Percentiles rank a stretch among this genome's conserved stretches.
phyloP scores from a whole-genome alignment of 2,113 vertebrate species.

The mouse (Mus musculus) region DNA sequence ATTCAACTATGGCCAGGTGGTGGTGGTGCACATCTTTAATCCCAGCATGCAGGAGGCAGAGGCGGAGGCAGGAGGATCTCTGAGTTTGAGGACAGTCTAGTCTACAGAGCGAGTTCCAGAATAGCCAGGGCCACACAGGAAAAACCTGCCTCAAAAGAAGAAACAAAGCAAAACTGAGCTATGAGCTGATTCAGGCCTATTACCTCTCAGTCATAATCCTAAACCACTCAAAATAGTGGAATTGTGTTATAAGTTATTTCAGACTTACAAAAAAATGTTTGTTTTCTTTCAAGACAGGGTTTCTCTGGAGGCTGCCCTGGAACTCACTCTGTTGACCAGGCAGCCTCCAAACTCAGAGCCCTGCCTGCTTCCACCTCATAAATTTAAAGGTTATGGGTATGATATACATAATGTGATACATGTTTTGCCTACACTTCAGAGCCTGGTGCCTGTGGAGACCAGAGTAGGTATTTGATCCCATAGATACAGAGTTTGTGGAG shows the following conservation, averaged over 20 bases:
- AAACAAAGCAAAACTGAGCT: not conserved
- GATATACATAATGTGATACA: too few species aligned
- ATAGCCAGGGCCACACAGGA: not conserved
- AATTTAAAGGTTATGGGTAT: not conserved
- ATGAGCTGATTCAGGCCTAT: not conserved
- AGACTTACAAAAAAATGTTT: not conserved
- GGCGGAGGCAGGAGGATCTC: not conserved
- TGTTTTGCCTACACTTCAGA: not conserved
- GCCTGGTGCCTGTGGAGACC: too few species aligned
- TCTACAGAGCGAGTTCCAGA: not conserved
- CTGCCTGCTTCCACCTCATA: not conserved
- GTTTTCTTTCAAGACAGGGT: not conserved
- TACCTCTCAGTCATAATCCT: constrained; percentile 37
- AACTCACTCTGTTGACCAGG: not conserved
- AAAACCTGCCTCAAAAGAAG: not conserved
- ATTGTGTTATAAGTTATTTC: constrained; percentile 32
- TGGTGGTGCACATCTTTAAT: not conserved
- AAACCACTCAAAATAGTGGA: constrained; percentile 35
- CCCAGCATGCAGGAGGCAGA: not conserved
- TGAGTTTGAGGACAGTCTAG: not conserved
- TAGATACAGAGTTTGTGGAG: not conserved
- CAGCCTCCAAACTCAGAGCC: not conserved
- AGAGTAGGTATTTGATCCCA: not conserved
- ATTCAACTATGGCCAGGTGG: not conserved
- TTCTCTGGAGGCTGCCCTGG: not conserved